phyloP scores from a whole-genome alignment of 37 sponge, comb jelly and placozoan species.

The Beroe forskalii region DNA sequence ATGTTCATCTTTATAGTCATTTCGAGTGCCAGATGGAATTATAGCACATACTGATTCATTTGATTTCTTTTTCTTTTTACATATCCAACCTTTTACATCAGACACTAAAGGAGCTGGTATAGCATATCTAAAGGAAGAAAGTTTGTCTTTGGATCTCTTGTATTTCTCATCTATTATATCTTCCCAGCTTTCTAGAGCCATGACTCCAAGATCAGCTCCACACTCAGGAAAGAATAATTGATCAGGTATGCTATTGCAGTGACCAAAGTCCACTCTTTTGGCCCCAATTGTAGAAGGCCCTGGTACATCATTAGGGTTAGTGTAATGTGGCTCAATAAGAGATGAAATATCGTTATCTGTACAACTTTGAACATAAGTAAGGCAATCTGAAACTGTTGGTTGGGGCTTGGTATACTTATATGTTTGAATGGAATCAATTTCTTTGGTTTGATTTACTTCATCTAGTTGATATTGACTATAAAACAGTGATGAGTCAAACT shows the following conservation, averaged over 20 bases:
- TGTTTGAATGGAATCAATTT: background rate
- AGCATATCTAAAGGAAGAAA: background rate
- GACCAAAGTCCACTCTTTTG: background rate
- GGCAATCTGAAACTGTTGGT: background rate
- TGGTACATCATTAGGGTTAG: background rate
- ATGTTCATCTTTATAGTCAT: background rate
- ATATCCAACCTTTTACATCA: background rate
- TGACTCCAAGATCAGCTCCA: background rate
- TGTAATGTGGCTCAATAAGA: background rate
- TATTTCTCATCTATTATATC: background rate
- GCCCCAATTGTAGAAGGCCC: background rate
- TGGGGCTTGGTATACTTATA: background rate
- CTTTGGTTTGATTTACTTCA: background rate
- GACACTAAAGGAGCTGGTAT: background rate
- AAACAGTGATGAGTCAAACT: constrained; percentile 39
- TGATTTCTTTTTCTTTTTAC: background rate
- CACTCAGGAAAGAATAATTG: constrained; percentile 32
- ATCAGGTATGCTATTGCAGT: background rate
- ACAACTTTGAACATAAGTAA: background rate
- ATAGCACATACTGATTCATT: background rate
- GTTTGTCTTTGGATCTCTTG: background rate
- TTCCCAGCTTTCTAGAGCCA: constrained; percentile 7
- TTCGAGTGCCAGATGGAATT: background rate
- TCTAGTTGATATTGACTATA: constrained; percentile 57
- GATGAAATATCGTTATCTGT: background rate